These are phyloP conservation scores for Hirtodrosophila alboralis DNA, from an alignment of 2,888 invertebrate genomes.

Conservation along the genomic window DNA sequence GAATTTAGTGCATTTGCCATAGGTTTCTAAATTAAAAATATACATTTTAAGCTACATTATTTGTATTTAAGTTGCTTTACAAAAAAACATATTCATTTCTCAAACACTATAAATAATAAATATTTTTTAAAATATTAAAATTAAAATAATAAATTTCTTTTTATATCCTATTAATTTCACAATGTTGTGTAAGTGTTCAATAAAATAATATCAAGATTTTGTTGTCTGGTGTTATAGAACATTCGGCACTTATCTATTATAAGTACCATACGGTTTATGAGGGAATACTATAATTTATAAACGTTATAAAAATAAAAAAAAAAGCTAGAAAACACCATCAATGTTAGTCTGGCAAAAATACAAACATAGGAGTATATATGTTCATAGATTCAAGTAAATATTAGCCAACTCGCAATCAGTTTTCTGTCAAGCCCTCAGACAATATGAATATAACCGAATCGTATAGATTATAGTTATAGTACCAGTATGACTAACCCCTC, in stretches of 20 bases:
- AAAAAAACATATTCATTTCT: no score
- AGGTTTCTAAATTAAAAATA: no score
- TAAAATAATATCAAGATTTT: not conserved
- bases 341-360: slow-evolving; percentile 11
- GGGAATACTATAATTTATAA: slow-evolving; percentile 39
- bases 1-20: no score
- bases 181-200: slow-evolving; percentile 1
- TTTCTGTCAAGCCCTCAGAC: not conserved
- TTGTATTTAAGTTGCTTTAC: no score
- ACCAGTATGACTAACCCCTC: no score
- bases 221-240: slow-evolving; percentile 2
- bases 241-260: slow-evolving; percentile 34
- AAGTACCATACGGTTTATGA: slow-evolving; percentile 19
- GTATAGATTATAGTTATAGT: slow-evolving; percentile 10
- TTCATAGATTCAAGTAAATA: slow-evolving; percentile 4
- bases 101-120: not conserved
- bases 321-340: slow-evolving; percentile 10
- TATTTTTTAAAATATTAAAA: not conserved
- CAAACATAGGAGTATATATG: slow-evolving; percentile 1
- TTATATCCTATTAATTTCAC: slow-evolving; percentile 30
- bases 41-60: no score
- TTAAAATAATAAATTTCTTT: not conserved
- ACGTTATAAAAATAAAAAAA: slow-evolving; percentile 39
- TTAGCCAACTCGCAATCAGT: not conserved
- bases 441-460: slow-evolving; percentile 2